phyloP scores from a whole-genome alignment of 2,113 vertebrate genomes.

The Theristicus caerulescens region DNA sequence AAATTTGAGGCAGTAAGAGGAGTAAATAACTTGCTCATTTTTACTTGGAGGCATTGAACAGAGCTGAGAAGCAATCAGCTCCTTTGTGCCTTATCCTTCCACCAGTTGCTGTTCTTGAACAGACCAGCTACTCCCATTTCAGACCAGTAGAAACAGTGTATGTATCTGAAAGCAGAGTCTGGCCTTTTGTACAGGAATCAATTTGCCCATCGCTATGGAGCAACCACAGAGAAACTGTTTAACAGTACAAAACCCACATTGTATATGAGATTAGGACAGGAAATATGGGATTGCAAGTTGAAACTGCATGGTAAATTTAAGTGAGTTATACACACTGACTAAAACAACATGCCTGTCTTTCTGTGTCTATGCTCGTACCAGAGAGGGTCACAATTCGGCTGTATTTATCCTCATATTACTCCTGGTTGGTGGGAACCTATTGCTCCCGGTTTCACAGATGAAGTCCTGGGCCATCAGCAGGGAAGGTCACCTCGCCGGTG shows the following conservation, averaged over 20 bases:
- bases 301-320: conserved; percentile 58
- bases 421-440: conserved; percentile 18
- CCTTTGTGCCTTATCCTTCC: neutral
- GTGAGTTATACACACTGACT: conserved; percentile 20
- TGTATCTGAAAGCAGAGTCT: neutral
- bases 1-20: neutral
- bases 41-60: neutral
- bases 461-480: neutral
- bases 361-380: neutral
- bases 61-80: neutral
- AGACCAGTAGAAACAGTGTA: neutral
- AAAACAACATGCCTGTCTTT: conserved; percentile 14
- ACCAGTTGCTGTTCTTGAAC: neutral
- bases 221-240: neutral
- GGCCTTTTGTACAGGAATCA: neutral
- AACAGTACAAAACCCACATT: conserved; percentile 46
- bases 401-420: conserved; percentile 2
- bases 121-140: neutral
- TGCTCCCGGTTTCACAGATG: neutral
- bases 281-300: conserved; percentile 42
- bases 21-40: neutral
- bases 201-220: neutral
- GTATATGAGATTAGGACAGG: conserved; percentile 52
- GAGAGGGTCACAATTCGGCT: neutral
- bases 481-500: neutral